Evolutionary conservation across 2,113 vertebrate genomes (phyloP).

Genomic region (Arvicanthis niloticus): DNA sequence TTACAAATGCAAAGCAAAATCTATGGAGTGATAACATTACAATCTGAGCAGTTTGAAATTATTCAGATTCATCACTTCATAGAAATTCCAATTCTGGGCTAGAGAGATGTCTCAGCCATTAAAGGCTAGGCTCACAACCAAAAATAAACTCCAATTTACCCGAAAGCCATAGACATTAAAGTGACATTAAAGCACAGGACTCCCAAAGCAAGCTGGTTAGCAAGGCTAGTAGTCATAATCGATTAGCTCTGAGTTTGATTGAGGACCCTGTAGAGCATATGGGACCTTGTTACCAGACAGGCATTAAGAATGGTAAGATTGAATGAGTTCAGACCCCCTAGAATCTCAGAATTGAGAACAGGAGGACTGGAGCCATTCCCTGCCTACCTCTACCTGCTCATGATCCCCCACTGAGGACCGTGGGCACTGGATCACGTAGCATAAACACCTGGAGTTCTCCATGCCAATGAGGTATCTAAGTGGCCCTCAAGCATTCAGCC

Average conservation of each 20-base stretch:
- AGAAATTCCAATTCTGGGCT: background rate
- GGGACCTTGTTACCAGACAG: no score
- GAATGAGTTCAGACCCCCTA: no score
- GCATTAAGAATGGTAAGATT: no score
- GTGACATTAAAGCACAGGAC: background rate
- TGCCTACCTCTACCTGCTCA: no score
- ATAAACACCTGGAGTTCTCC: no score
- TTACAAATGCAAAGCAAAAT: background rate
- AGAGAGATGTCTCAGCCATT: background rate
- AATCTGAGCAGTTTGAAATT: background rate
- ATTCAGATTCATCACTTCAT: conserved; percentile 25
- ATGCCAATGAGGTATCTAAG: no score
- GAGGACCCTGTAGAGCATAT: no score
- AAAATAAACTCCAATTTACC: background rate
- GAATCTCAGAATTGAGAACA: no score
- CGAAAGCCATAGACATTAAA: conserved; percentile 15
- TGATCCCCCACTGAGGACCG: no score
- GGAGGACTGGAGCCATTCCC: no score
- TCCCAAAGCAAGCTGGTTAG: background rate
- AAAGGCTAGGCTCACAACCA: background rate
- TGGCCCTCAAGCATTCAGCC: no score
- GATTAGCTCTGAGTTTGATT: background rate
- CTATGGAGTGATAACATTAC: background rate
- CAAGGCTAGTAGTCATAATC: background rate
- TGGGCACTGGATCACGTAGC: no score